Evolutionary conservation across 1,140 invertebrate species (phyloP).

Genomic region (Hormaphis cornu): DNA sequence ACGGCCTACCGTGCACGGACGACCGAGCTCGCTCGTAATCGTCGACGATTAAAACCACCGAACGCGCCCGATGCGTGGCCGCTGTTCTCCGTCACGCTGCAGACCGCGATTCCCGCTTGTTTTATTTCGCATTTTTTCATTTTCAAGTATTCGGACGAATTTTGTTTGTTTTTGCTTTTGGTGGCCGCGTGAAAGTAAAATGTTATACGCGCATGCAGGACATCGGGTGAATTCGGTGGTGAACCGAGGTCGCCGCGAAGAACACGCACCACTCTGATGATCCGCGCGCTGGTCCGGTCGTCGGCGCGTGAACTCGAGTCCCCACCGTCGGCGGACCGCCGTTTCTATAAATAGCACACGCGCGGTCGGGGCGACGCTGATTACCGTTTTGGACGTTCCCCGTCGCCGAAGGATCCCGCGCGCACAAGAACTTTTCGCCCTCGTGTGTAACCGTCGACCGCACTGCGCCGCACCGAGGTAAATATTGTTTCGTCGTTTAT

Average conservation of each 20-base stretch:
- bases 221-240: too few relatives aligned
- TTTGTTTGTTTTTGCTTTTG: too few relatives aligned
- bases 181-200: too few relatives aligned
- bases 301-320: neutral
- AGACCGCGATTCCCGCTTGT: too few relatives aligned
- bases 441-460: neutral
- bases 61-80: too few relatives aligned
- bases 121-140: too few relatives aligned
- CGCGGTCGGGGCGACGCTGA: neutral
- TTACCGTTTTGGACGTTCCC: constrained; percentile 23
- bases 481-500: neutral
- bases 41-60: too few relatives aligned
- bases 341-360: constrained; percentile 26
- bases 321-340: neutral
- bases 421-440: neutral
- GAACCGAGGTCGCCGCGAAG: constrained; percentile 4
- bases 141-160: too few relatives aligned
- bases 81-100: too few relatives aligned
- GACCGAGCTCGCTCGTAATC: too few relatives aligned
- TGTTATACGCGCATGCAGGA: too few relatives aligned
- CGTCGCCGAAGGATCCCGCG: neutral
- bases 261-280: neutral
- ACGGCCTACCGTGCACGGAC: too few relatives aligned
- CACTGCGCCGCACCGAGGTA: neutral
- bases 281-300: neutral